Conservation (phyloP, 2,113 vertebrate species). For the Lampris megalopsis region DNA sequence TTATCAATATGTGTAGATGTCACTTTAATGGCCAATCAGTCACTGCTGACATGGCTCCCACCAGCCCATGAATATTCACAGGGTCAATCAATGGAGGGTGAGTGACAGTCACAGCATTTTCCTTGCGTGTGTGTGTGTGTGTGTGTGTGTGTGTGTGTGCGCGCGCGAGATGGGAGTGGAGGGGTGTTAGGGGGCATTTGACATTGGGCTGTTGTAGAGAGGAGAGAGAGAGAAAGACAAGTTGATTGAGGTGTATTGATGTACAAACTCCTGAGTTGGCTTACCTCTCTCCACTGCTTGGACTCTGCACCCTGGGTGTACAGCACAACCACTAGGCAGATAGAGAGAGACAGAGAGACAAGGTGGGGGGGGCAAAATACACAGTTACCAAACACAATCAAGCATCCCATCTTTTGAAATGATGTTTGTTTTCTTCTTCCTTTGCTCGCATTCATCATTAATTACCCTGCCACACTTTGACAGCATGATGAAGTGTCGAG, state of each 20-base stretch:
- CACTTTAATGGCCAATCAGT: constrained; percentile 67
- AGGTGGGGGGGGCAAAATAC: constrained; percentile 15
- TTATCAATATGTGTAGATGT: constrained; percentile 64
- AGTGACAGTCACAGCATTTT: constrained; percentile 63
- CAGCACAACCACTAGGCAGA: constrained; percentile 89
- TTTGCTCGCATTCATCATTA: constrained; percentile 53
- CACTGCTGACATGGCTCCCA: constrained; percentile 48
- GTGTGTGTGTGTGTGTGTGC: too few species aligned
- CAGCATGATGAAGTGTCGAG: constrained; percentile 48
- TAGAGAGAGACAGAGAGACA: constrained; percentile 4
- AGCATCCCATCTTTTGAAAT: constrained; percentile 18
- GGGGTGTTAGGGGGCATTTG: constrained; percentile 11
- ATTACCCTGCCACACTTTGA: constrained; percentile 55
- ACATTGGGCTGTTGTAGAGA: constrained; percentile 27
- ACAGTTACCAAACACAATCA: constrained; percentile 45
- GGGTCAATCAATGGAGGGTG: constrained; percentile 69
- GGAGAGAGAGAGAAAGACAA: constrained; percentile 12
- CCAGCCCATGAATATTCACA: constrained; percentile 56
- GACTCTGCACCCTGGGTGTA: constrained; percentile 93
- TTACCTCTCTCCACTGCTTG: constrained; percentile 96
- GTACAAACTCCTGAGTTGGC: constrained; percentile 51
- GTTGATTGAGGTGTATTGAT: constrained; percentile 61
- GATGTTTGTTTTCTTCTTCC: constrained; percentile 51
- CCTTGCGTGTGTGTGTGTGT: constrained; percentile 24
- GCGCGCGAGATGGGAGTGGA: neutral